Evolutionary conservation across 2,888 invertebrate genomes (phyloP).

Genomic region (Stictocephala bisonia): DNA sequence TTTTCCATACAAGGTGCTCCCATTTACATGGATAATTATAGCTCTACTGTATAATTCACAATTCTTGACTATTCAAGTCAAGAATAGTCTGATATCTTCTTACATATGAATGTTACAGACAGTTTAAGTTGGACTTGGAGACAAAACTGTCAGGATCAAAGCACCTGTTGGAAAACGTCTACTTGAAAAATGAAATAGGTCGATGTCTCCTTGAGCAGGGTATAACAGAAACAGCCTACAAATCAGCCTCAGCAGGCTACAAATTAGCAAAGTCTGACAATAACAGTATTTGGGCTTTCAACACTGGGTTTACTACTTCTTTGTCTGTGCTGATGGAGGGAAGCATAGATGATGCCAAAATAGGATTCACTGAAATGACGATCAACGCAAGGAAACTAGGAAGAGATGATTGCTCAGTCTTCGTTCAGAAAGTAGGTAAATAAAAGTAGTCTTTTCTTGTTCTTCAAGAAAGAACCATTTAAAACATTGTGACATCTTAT

Average conservation of each 20-base stretch:
- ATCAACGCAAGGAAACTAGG: constrained; percentile 22
- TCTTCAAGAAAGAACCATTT: too few relatives aligned
- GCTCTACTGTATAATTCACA: background rate
- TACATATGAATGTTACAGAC: constrained; percentile 2
- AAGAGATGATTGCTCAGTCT: constrained; percentile 1
- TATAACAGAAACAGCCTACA: background rate
- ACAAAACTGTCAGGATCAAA: constrained; percentile 8
- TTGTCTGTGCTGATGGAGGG: constrained; percentile 24
- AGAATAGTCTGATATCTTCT: too few relatives aligned
- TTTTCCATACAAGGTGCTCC: too few relatives aligned
- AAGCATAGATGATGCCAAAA: constrained; percentile 18
- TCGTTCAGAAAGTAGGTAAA: constrained; percentile 7
- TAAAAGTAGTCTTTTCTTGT: background rate
- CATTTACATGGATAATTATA: background rate
- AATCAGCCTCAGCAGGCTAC: background rate
- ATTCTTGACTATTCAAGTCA: background rate
- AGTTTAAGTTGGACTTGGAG: constrained; percentile 6
- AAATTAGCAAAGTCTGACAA: constrained; percentile 1
- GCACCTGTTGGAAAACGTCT: constrained; percentile 29
- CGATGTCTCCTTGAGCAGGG: constrained; percentile 8
- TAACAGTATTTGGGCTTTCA: constrained; percentile 16
- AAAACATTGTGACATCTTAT: too few relatives aligned
- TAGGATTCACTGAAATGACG: constrained; percentile 1
- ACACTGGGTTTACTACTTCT: background rate
- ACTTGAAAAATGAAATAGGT: constrained; percentile 27